Evolutionary conservation across 2,113 vertebrate species (phyloP), one percentile per base, ranked within the genome.

Genomic region (Protomyctophum bolini): DNA sequence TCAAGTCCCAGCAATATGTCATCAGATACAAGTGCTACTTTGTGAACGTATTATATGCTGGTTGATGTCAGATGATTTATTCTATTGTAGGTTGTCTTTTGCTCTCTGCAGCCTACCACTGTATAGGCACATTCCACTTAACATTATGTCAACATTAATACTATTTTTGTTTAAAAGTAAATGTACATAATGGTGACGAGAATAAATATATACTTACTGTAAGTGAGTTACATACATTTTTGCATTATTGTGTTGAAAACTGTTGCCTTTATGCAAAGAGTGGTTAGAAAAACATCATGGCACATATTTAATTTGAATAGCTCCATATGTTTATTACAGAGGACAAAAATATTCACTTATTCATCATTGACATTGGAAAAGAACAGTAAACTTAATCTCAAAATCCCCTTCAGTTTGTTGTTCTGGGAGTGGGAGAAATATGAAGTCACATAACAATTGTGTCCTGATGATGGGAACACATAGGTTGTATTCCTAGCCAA

Each of bases 141-240:
- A 72, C 2, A 6, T 50, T 47, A 58, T 65, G n/a, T 54, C 6
- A 57, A 8, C 8, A n/a, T 57, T 8, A n/a, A 57, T 48, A 63
- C 47, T 77, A 28, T 77, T 68, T 79, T 79, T 70, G 33, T 76
- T 70, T 78, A 77, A 54, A 73, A 75, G 58, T 68, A 59, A 67
- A 72, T 85, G 72, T 80, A 83, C 46, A 78, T 83, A 73, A 55
- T 70, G 33, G 21, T 73, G 59, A 69, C 66, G 68, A 66, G 15
- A 84, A 81, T 73, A 79, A 88, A 83, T 15, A 63, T 2, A 55
- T 33, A 64, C 9, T 9, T 6, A 41, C 33, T 41, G 33, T 41
- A 68, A 15, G 10, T 62, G 45, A 52, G 29, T 6, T 6, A 46
- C 8, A 46, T 2, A 46, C 8, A 46, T 2, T 56, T 56, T 12